A percentile compares a stretch with the other conserved stretches of the same genome.
Conservation (phyloP, 2,797 vertebrate species). For the Bucorvus abyssinicus region DNA sequence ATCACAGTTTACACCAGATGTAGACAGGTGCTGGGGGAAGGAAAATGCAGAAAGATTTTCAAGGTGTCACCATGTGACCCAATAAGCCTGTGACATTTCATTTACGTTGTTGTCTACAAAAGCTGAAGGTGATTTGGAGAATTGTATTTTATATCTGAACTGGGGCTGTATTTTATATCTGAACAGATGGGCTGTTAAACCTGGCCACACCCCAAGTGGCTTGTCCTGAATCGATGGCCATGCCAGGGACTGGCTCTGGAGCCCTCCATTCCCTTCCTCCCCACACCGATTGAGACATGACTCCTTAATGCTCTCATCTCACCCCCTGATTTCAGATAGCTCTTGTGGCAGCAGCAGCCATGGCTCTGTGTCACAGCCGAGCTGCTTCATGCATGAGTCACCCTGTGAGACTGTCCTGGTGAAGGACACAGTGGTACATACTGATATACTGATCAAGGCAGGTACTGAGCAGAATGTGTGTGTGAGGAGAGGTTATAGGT, state of each 20-base stretch:
- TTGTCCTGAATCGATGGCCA: background rate
- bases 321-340: background rate
- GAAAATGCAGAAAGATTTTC: background rate
- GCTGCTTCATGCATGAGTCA: background rate
- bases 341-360: background rate
- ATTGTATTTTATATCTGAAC: background rate
- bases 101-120: background rate
- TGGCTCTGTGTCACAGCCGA: background rate
- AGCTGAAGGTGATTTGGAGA: background rate
- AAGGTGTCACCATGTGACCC: accelerated
- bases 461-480: background rate
- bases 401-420: background rate
- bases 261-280: background rate
- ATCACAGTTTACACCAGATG: background rate
- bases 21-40: background rate
- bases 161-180: background rate
- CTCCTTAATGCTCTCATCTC: background rate
- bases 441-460: background rate
- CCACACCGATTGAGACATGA: background rate
- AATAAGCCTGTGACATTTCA: background rate
- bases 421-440: background rate
- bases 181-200: background rate
- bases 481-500: background rate
- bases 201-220: background rate
- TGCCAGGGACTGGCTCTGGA: background rate